A percentile compares a stretch with the other conserved stretches of the same genome.
These are phyloP conservation scores for Trissolcus japonicus DNA, from an alignment of 2,888 invertebrate genomes.

Conservation along the genomic window DNA sequence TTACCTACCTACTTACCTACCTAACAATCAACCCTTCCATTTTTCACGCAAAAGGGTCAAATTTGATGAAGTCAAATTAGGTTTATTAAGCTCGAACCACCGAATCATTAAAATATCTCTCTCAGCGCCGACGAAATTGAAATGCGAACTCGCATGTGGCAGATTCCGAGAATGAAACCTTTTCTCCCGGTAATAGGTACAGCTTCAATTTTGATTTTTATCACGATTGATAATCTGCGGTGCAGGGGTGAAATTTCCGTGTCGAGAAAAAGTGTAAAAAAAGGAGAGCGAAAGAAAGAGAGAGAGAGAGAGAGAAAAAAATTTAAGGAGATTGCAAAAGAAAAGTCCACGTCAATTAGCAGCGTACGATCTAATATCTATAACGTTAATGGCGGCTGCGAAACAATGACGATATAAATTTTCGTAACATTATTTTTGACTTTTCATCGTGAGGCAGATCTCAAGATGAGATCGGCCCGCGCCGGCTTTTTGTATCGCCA, in stretches of 20 bases:
- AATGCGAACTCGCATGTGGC: constrained; percentile 27
- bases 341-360: constrained; percentile 35
- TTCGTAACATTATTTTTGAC: constrained; percentile 42
- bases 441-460: constrained; percentile 34
- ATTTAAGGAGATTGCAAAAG: constrained; percentile 33
- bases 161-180: constrained; percentile 21
- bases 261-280: background rate
- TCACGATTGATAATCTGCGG: constrained; percentile 31
- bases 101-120: constrained; percentile 39
- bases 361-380: constrained; percentile 20
- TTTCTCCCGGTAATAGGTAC: constrained; percentile 15
- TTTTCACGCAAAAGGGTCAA: constrained; percentile 48
- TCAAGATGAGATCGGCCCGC: constrained; percentile 37
- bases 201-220: constrained; percentile 47
- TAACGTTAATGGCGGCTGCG: constrained; percentile 20
- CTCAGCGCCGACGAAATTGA: constrained; percentile 42
- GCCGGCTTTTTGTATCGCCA: constrained; percentile 33
- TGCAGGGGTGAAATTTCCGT: constrained; percentile 32
- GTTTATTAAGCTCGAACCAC: constrained; percentile 38
- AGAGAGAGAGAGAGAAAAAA: constrained; percentile 14
- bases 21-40: constrained; percentile 53
- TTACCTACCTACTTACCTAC: constrained; percentile 60
- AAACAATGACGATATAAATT: constrained; percentile 30
- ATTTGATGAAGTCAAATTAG: constrained; percentile 51
- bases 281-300: background rate